phyloP scores from a whole-genome alignment of 2,113 vertebrate species.

The Bettongia penicillata region DNA sequence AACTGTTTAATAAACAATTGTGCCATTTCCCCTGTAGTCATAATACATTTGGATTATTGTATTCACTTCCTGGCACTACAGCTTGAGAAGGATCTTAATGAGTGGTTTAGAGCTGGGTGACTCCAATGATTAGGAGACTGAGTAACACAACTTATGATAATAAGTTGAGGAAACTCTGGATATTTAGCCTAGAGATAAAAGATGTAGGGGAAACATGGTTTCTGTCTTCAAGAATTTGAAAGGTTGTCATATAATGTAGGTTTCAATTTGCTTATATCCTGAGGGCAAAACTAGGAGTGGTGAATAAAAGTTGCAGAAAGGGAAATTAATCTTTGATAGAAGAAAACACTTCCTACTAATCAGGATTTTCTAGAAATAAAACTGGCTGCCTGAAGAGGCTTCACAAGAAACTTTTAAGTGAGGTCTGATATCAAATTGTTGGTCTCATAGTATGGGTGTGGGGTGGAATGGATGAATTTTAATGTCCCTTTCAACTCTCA shows the following conservation, averaged over 20 bases:
- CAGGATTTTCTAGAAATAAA: neutral
- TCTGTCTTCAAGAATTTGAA: neutral
- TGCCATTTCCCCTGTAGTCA: neutral
- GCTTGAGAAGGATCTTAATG: neutral
- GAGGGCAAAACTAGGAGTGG: neutral
- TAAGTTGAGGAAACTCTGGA: neutral
- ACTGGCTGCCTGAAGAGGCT: neutral
- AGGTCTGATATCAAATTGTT: neutral
- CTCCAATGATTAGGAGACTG: neutral
- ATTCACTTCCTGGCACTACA: neutral
- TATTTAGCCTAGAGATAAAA: neutral
- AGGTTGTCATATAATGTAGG: neutral
- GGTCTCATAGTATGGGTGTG: neutral
- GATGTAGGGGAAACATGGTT: neutral
- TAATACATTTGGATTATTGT: neutral
- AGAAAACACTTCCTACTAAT: neutral
- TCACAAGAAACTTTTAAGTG: neutral
- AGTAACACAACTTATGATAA: neutral
- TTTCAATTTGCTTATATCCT: neutral
- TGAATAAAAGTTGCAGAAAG: neutral
- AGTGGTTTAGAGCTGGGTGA: neutral
- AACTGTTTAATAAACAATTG: neutral
- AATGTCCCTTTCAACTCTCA: accelerated
- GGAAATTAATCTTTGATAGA: neutral
- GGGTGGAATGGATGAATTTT: neutral